Evolutionary conservation across 2,113 vertebrate species (phyloP), one percentile per base, ranked within the genome.

Genomic region (Plotosus lineatus): DNA sequence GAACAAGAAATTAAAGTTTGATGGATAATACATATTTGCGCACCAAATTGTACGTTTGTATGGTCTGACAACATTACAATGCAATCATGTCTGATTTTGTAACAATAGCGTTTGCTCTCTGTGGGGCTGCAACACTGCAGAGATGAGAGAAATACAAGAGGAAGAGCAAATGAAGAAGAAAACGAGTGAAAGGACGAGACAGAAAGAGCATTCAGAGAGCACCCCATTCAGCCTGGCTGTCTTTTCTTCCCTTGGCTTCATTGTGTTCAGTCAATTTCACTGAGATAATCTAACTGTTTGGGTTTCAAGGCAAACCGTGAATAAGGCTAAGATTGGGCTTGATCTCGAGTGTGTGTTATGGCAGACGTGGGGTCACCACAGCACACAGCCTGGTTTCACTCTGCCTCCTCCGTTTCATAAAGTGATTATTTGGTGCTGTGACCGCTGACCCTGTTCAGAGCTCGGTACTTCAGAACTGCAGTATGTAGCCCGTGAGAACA

Each of bases 251-350:
- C 85, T 83, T 17, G 71, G 86, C 88, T 89, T 89, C 86, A 88
- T 86, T 87, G 85, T 79, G 87, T 86, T 80, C 76, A 88, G 86
- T 82, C 89, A 90, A 88, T 89, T 91, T 85, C 46, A 48, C 51
- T 31, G 63, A 7, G 85, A 87, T 86, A 88, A 90, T 88, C 88
- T 85, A 75, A 87, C 82, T 71, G 77, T 84, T 86, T 84, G 85
- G 82, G 85, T 89, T 88, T 90, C 87, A 88, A 88, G 89, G 88
- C 88, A 87, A 83, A 42, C 60, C 84, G 84, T 89, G 87, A 92
- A 92, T 89, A 80, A 90, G 89, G 72, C 66, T 26, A 36, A 75
- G 73, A 82, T 82, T 79, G 80, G 46, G 75, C 82, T 71, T 85
- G 87, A 88, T 89, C 88, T 84, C 23, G 60, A 81, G 84, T 66